Evolutionary conservation across 30 jellyfish, hydroid and myxozoan species (phyloP).

Genomic region (Catostylus mosaicus): DNA sequence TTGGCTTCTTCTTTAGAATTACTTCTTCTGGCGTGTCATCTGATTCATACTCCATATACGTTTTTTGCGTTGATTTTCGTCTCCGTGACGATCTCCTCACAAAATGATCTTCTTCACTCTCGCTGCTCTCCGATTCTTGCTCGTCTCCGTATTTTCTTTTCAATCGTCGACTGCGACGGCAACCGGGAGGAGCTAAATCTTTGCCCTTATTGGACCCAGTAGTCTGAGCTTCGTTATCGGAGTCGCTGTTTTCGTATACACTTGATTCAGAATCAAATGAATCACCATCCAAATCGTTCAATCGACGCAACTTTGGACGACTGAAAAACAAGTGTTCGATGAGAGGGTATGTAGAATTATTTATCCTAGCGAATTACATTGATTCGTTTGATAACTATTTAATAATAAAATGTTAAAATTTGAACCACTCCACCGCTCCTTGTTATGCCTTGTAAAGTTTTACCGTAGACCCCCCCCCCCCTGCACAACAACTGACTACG

Average conservation of each 20-base stretch:
- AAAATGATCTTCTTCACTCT: slow-evolving; percentile 62
- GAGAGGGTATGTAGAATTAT: no score
- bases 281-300: slow-evolving; percentile 61
- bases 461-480: no score
- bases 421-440: no score
- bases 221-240: slow-evolving; percentile 14
- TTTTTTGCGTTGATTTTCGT: slow-evolving; percentile 27
- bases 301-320: slow-evolving; percentile 26
- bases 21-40: slow-evolving; percentile 61
- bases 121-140: slow-evolving; percentile 46
- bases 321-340: slow-evolving; percentile 11
- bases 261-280: slow-evolving; percentile 32
- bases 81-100: slow-evolving; percentile 65
- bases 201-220: not conserved
- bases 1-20: slow-evolving; percentile 11
- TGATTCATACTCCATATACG: slow-evolving; percentile 55
- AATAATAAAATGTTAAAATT: no score
- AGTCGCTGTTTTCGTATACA: slow-evolving; percentile 37
- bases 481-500: no score
- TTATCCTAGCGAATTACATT: no score
- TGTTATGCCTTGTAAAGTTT: no score
- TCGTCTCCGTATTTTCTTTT: slow-evolving; percentile 43
- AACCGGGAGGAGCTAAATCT: slow-evolving; percentile 37
- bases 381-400: no score
- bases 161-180: slow-evolving; percentile 77